A percentile compares a stretch with the other conserved stretches of the same genome.
Evolutionary conservation across 2,113 vertebrate species (phyloP).

Genomic region (Ophiodon elongatus): DNA sequence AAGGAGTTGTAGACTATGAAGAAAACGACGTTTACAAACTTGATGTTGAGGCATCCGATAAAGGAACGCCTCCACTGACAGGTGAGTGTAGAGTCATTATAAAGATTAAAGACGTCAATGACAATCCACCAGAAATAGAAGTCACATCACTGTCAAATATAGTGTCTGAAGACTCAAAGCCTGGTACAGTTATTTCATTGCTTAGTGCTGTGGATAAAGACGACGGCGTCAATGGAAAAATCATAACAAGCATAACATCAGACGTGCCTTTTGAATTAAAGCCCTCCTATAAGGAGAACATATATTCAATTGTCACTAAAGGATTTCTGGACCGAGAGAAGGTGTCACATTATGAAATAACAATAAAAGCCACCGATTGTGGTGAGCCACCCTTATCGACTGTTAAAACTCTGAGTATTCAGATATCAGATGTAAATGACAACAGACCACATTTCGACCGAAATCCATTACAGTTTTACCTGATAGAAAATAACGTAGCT

Average conservation of each 20-base stretch:
- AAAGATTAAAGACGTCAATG: slow-evolving; percentile 86
- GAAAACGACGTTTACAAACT: slow-evolving; percentile 54
- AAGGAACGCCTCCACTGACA: slow-evolving; percentile 60
- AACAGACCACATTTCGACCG: slow-evolving; percentile 72
- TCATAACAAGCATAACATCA: slow-evolving; percentile 58
- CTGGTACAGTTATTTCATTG: slow-evolving; percentile 66
- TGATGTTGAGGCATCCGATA: slow-evolving; percentile 62
- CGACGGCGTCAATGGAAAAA: slow-evolving; percentile 71
- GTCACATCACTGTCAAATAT: slow-evolving; percentile 77
- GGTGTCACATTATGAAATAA: slow-evolving; percentile 80
- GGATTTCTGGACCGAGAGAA: slow-evolving; percentile 70
- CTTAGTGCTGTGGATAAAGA: slow-evolving; percentile 70
- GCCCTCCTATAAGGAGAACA: slow-evolving; percentile 74
- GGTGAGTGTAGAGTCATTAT: slow-evolving; percentile 72
- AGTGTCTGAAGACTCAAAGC: slow-evolving; percentile 74
- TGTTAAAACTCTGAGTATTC: slow-evolving; percentile 64
- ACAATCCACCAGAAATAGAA: slow-evolving; percentile 82
- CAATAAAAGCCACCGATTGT: slow-evolving; percentile 70
- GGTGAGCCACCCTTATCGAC: slow-evolving; percentile 69
- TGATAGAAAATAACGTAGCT: slow-evolving; percentile 74
- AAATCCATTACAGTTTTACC: slow-evolving; percentile 59
- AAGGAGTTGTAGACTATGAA: slow-evolving; percentile 54
- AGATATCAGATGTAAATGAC: slow-evolving; percentile 80
- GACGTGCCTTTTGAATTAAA: slow-evolving; percentile 76
- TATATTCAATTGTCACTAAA: slow-evolving; percentile 78